A percentile compares a stretch with the other conserved stretches of the same genome.
These are phyloP conservation scores for Dascillus cervinus DNA, from an alignment of 2,888 invertebrate species.

Conservation along the genomic window DNA sequence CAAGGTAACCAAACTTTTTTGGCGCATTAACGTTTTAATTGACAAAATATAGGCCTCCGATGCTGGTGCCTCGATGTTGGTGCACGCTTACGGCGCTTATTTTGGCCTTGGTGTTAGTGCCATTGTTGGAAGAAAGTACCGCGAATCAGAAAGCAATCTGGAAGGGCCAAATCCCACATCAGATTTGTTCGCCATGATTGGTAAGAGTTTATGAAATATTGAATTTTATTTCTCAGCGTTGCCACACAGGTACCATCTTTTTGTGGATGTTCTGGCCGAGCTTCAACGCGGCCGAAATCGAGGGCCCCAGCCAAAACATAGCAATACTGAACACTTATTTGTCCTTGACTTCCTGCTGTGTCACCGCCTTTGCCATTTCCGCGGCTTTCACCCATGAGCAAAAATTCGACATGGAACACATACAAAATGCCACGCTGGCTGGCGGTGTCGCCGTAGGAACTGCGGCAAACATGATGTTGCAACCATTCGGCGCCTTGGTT, in stretches of 20 bases:
- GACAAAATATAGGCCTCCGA: conserved; percentile 79
- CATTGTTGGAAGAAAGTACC: conserved; percentile 50
- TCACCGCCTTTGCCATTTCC: conserved; percentile 79
- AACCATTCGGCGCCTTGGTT: conserved; percentile 74
- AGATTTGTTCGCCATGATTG: conserved; percentile 92
- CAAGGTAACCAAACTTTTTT: no score
- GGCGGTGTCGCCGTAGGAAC: conserved; percentile 91
- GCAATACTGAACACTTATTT: conserved; percentile 92
- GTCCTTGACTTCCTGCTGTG: conserved; percentile 72
- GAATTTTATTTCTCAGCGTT: no score
- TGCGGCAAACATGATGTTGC: conserved; percentile 71
- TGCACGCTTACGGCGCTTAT: conserved; percentile 96
- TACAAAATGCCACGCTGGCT: conserved; percentile 90
- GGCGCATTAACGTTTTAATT: no score
- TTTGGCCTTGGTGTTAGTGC: conserved; percentile 85
- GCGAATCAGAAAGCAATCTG: conserved; percentile 42
- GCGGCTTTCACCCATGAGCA: conserved; percentile 63
- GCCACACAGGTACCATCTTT: conserved; percentile 72
- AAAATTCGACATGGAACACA: conserved; percentile 85
- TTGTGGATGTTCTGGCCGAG: conserved; percentile 97
- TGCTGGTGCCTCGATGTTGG: conserved; percentile 89
- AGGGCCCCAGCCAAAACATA: conserved; percentile 65
- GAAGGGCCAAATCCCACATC: conserved; percentile 77
- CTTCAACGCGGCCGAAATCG: conserved; percentile 80
- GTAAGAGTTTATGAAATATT: conserved; percentile 41